Percentiles rank a stretch among this genome's conserved stretches.
Evolutionary conservation across 2,797 vertebrate genomes (phyloP).

Genomic region (Sebastes vulpes): DNA sequence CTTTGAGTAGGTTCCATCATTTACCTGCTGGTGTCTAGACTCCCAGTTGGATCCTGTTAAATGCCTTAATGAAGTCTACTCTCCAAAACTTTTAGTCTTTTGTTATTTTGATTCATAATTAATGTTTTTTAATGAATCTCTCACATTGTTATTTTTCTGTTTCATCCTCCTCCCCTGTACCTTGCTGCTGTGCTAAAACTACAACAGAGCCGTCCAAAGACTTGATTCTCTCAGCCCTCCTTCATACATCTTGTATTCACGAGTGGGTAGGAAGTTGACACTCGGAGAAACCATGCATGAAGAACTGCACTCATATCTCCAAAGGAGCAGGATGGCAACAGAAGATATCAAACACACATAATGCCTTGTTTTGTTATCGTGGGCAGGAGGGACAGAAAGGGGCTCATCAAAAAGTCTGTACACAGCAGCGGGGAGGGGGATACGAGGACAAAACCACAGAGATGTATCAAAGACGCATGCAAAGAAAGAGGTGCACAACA

Average conservation of each 20-base stretch:
- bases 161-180: neutral
- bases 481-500: constrained; percentile 42
- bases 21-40: neutral
- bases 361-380: constrained; percentile 44
- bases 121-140: neutral
- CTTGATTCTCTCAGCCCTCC: constrained; percentile 77
- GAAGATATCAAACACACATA: constrained; percentile 34
- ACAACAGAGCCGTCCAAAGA: constrained; percentile 44
- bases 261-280: constrained; percentile 37
- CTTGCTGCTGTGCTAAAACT: neutral
- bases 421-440: neutral
- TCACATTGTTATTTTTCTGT: neutral
- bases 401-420: constrained; percentile 31
- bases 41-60: neutral
- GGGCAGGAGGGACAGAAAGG: constrained; percentile 11
- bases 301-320: constrained; percentile 57
- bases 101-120: neutral
- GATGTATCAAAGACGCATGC: constrained; percentile 50
- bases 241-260: constrained; percentile 41
- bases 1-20: neutral
- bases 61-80: neutral
- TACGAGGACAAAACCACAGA: constrained; percentile 30
- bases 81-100: neutral
- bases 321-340: constrained; percentile 57
- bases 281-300: constrained; percentile 58